These are phyloP conservation scores for Pilophorus perplexus DNA, from an alignment of 2,888 invertebrate genomes.

Conservation along the genomic window DNA sequence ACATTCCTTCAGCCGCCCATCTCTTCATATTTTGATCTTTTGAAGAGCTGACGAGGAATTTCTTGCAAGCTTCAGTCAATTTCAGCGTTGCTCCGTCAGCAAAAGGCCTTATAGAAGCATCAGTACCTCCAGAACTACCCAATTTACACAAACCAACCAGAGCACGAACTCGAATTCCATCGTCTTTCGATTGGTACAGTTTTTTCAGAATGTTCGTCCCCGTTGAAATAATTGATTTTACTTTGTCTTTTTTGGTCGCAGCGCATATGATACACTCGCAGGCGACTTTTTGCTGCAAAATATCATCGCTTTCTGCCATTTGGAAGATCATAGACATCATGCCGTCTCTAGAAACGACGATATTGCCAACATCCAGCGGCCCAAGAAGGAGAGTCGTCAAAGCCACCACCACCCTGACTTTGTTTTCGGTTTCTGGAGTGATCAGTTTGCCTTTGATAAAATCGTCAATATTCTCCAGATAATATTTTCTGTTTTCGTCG, in stretches of 20 bases:
- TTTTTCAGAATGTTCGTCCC: slow-evolving; percentile 92
- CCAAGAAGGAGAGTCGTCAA: slow-evolving; percentile 87
- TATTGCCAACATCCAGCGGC: slow-evolving; percentile 89
- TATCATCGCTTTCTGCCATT: slow-evolving; percentile 92
- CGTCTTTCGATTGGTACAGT: slow-evolving; percentile 85
- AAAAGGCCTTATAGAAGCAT: slow-evolving; percentile 91
- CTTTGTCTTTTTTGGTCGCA: slow-evolving; percentile 95
- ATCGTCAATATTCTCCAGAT: slow-evolving; percentile 74
- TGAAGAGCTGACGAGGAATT: slow-evolving; percentile 81
- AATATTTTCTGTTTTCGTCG: slow-evolving; percentile 74
- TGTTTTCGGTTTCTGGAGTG: slow-evolving; percentile 74
- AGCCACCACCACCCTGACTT: slow-evolving; percentile 75
- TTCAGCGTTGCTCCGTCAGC: slow-evolving; percentile 92
- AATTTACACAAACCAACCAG: slow-evolving; percentile 93
- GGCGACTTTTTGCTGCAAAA: slow-evolving; percentile 86
- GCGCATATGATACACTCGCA: slow-evolving; percentile 96
- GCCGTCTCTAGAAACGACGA: slow-evolving; percentile 74
- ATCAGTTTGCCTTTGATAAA: slow-evolving; percentile 82
- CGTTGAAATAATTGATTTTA: slow-evolving; percentile 79
- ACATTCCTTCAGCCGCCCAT: slow-evolving; percentile 96
- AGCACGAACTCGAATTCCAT: slow-evolving; percentile 84
- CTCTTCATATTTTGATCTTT: slow-evolving; percentile 86
- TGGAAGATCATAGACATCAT: slow-evolving; percentile 94
- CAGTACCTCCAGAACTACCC: slow-evolving; percentile 91
- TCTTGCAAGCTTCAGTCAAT: slow-evolving; percentile 89